A percentile compares a stretch with the other conserved stretches of the same genome.
Evolutionary conservation across 1,140 invertebrate species (phyloP).

Genomic region (Drosophila simulans): DNA sequence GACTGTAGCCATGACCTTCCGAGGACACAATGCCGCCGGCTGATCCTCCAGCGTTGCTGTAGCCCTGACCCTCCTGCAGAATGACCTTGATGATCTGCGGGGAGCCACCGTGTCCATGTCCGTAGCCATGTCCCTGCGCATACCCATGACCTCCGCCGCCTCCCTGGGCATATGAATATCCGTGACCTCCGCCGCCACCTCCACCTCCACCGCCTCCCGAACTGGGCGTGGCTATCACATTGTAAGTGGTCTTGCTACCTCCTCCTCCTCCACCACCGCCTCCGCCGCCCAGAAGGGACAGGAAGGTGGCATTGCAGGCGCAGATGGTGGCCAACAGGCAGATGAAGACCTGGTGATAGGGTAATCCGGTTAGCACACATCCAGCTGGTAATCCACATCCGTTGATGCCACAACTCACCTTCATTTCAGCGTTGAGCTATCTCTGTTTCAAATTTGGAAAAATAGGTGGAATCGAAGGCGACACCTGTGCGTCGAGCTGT

Average conservation of each 20-base stretch:
- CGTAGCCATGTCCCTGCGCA: constrained; percentile 39
- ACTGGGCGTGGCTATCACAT: constrained; percentile 66
- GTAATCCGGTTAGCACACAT: constrained; percentile 37
- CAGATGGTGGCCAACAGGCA: constrained; percentile 70
- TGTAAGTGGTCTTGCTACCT: constrained; percentile 60
- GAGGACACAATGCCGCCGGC: constrained; percentile 21
- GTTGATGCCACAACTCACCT: constrained; percentile 56
- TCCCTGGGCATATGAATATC: constrained; percentile 35
- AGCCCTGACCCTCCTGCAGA: constrained; percentile 58
- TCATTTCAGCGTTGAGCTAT: constrained; percentile 49
- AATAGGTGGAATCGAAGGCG: constrained; percentile 20
- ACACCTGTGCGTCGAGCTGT: constrained; percentile 54
- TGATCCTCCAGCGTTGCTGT: constrained; percentile 51
- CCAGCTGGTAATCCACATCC: constrained; percentile 28
- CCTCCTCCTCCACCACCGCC: constrained; percentile 44
- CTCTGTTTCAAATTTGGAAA: background rate
- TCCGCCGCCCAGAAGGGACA: constrained; percentile 72
- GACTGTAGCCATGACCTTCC: constrained; percentile 14
- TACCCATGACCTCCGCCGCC: constrained; percentile 2
- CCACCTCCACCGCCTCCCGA: constrained; percentile 31
- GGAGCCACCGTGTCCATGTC: constrained; percentile 44
- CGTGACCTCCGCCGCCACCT: constrained; percentile 21
- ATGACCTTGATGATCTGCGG: constrained; percentile 74
- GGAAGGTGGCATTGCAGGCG: constrained; percentile 70
- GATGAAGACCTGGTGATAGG: constrained; percentile 61